Evolutionary conservation across 2,797 vertebrate species (phyloP).

Genomic region (Helicolenus hilgendorfi): DNA sequence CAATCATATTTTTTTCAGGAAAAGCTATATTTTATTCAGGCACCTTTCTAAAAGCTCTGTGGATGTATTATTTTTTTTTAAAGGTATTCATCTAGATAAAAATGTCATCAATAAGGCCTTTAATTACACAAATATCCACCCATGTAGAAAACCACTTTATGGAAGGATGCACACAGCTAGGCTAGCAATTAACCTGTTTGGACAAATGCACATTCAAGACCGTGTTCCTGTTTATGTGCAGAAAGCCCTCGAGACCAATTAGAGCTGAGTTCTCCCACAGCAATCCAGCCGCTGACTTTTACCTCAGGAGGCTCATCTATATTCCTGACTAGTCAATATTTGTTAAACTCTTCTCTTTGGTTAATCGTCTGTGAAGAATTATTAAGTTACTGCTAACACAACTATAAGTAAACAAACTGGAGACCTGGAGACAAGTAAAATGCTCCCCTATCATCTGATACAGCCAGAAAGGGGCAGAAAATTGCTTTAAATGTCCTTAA

Average conservation of each 20-base stretch:
- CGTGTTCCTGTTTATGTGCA: conserved; percentile 73
- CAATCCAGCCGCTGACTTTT: conserved; percentile 62
- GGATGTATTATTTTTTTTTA: no score
- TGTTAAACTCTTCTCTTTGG: conserved; percentile 61
- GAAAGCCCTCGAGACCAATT: conserved; percentile 85
- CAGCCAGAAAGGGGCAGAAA: neutral
- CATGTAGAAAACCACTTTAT: neutral
- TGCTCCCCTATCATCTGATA: neutral
- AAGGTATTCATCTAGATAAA: no score
- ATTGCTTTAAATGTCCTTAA: conserved; percentile 22
- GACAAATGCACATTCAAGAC: conserved; percentile 61
- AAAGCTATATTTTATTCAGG: no score
- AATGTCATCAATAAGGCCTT: no score
- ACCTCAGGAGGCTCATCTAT: conserved; percentile 72
- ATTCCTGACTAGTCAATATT: conserved; percentile 65
- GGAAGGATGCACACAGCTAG: conserved; percentile 37
- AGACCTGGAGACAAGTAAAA: neutral
- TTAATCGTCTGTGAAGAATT: conserved; percentile 44
- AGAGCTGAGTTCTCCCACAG: conserved; percentile 65
- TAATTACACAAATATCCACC: neutral
- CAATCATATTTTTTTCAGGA: no score
- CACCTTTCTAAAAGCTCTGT: no score
- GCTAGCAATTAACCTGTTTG: conserved; percentile 56
- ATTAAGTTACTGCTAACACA: conserved; percentile 45
- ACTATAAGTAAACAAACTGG: conserved; percentile 9